Conservation (phyloP, 2,113 vertebrate species). For the Gadus chalcogrammus region DNA sequence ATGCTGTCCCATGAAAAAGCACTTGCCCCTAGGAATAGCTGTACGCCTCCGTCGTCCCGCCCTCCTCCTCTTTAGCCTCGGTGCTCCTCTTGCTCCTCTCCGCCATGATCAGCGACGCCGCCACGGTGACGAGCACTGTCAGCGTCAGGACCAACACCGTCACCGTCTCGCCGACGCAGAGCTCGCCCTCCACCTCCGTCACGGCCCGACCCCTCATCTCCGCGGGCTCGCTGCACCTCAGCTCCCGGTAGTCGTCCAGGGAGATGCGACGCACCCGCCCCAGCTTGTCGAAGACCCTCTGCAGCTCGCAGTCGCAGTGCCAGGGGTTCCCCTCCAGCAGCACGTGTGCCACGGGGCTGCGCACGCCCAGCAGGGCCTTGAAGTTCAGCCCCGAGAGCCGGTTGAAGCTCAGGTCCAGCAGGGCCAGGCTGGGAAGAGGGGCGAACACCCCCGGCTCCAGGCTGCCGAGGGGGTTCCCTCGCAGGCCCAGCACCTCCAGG, state of each 20-base stretch:
- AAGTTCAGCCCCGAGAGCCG: slow-evolving; percentile 47
- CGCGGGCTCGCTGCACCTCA: slow-evolving; percentile 45
- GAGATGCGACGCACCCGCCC: slow-evolving; percentile 42
- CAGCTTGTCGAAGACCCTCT: slow-evolving; percentile 59
- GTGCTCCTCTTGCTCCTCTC: slow-evolving; percentile 57
- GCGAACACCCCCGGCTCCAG: slow-evolving; percentile 41
- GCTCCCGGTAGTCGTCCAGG: slow-evolving; percentile 49
- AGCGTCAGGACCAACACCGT: slow-evolving; percentile 62
- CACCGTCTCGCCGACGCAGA: slow-evolving; percentile 59
- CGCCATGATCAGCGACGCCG: slow-evolving; percentile 60
- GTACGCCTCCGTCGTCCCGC: slow-evolving; percentile 18
- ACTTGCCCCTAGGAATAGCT: slow-evolving; percentile 31
- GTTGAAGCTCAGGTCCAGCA: slow-evolving; percentile 55
- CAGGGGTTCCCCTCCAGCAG: slow-evolving; percentile 56
- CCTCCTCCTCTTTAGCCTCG: slow-evolving; percentile 46
- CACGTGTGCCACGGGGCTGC: slow-evolving; percentile 50
- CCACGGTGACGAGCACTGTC: slow-evolving; percentile 55
- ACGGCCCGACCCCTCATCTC: slow-evolving; percentile 36
- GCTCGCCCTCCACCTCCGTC: slow-evolving; percentile 43
- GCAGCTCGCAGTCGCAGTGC: slow-evolving; percentile 49
- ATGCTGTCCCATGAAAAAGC: slow-evolving; percentile 12
- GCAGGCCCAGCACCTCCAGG: slow-evolving; percentile 58
- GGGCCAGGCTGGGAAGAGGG: slow-evolving; percentile 43
- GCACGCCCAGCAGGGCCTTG: slow-evolving; percentile 54
- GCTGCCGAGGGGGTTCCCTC: slow-evolving; percentile 49